Evolutionary conservation across 2,113 vertebrate genomes (phyloP), one percentile per base, ranked within the genome.

Genomic region (Taurulus bubalis): DNA sequence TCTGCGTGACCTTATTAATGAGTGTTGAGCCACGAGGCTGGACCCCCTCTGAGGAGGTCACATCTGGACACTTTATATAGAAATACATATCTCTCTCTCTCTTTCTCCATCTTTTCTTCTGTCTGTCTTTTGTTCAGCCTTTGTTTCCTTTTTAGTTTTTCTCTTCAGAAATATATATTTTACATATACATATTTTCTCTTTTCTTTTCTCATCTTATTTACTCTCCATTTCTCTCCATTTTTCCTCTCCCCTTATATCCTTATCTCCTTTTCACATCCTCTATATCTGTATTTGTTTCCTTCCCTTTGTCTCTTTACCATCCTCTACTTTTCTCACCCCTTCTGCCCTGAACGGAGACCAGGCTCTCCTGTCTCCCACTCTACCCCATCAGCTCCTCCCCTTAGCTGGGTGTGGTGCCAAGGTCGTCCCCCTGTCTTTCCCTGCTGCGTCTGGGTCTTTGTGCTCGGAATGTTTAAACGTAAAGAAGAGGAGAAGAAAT

Each of bases 1-100:
- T 92, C 86, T 77, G 86, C 22, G 83, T 81, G 91, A 92, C 92
- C 91, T 92, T 92, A 90, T 92, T 93, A 92, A 93, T 93, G 92
- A 93, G 91, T 89, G 91, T 90, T 90, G 87, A 87, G 89, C 90
- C 87, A 87, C 64, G 84, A 90, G 90, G 89, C 85, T 20, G 84
- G 92, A 88, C 87, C 86, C 89, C 92, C 91, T 85, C 85, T 77
- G 90, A 86, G 83, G 87, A 93, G 91, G 91, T 93, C 90, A 89
- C 89, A 91, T 90, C 90, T 92, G 90, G 87, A 90, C 85, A 85
- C 90, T 89, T 85, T 81, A 77, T 85, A 90, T 86, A 83, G 76
- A 90, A 82, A 87, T 78, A 56, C 82, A 79, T 84, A 28, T 84
- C 85, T 81, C 77, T 70, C 56, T 55, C 26, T 40, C 59, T 63